Evolutionary conservation across 2,888 invertebrate genomes (phyloP).

Genomic region (Galerucella pusilla): DNA sequence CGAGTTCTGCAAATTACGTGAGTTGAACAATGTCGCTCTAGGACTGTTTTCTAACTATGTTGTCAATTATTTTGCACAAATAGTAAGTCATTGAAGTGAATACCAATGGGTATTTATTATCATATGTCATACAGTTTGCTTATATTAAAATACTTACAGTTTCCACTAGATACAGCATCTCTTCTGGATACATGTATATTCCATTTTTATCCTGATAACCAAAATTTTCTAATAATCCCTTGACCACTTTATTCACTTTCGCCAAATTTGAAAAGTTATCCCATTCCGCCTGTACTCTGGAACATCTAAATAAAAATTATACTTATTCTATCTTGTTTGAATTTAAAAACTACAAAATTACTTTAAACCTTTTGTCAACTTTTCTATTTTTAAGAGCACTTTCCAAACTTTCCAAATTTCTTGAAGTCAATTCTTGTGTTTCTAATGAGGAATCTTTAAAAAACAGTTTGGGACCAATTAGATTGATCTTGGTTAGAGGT

Average conservation of each 20-base stretch:
- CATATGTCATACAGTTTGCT: too few relatives aligned
- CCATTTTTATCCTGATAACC: constrained; percentile 59
- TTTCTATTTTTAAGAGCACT: constrained; percentile 50
- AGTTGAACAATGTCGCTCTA: too few relatives aligned
- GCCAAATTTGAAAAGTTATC: constrained; percentile 49
- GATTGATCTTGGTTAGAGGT: constrained; percentile 54
- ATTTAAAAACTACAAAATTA: constrained; percentile 4
- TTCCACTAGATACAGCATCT: constrained; percentile 75
- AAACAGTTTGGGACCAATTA: constrained; percentile 54
- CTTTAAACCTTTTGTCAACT: constrained; percentile 57
- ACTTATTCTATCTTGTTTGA: constrained; percentile 10
- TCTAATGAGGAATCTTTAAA: constrained; percentile 43
- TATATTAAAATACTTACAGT: constrained; percentile 66
- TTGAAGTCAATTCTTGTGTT: constrained; percentile 41
- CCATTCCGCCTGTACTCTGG: constrained; percentile 57
- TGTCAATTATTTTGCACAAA: too few relatives aligned
- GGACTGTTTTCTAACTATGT: too few relatives aligned
- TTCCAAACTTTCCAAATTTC: constrained; percentile 48
- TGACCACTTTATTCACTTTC: constrained; percentile 53
- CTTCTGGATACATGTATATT: constrained; percentile 70
- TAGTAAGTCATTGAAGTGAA: too few relatives aligned
- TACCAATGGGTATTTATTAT: too few relatives aligned
- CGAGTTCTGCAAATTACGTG: too few relatives aligned
- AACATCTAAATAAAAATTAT: constrained; percentile 50
- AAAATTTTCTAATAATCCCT: constrained; percentile 54